phyloP scores from a whole-genome alignment of 2,113 vertebrate genomes.

The Gobio gobio region DNA sequence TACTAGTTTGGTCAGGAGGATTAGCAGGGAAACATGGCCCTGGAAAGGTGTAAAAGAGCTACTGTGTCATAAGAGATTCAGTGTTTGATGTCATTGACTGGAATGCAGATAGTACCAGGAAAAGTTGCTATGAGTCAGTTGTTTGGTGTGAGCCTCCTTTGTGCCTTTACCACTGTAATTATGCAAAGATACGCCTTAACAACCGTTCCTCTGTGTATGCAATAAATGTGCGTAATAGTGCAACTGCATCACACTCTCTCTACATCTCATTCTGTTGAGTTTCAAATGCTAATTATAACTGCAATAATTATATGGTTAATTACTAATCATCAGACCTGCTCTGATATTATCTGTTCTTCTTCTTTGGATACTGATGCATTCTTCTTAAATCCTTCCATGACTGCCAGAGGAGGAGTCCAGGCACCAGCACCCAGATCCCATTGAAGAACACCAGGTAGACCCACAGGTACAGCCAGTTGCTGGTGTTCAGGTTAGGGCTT shows the following conservation, averaged over 20 bases:
- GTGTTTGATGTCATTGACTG: not conserved
- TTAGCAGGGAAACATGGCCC: not conserved
- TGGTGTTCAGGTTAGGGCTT: constrained; percentile 77
- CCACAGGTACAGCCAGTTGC: constrained; percentile 80
- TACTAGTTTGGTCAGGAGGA: not conserved
- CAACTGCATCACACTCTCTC: not conserved
- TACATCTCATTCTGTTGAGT: not conserved
- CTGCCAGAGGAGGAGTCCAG: constrained; percentile 78
- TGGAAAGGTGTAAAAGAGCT: not conserved
- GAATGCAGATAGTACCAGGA: not conserved
- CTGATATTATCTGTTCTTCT: constrained; percentile 53
- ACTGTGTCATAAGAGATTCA: not conserved
- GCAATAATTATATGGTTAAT: not conserved
- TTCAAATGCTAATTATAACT: not conserved
- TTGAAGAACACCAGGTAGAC: constrained; percentile 83
- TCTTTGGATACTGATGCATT: constrained; percentile 57
- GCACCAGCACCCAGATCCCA: constrained; percentile 72
- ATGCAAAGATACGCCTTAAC: constrained; percentile 9
- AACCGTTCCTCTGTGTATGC: no score
- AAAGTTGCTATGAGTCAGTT: not conserved
- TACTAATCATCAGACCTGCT: constrained; percentile 25
- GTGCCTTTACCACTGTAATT: not conserved
- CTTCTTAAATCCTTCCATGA: constrained; percentile 75
- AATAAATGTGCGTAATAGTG: constrained; percentile 9
- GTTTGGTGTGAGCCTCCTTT: constrained; percentile 9